Percentiles rank a stretch among this genome's conserved stretches.
phyloP scores from a whole-genome alignment of 2,797 vertebrate genomes.

The Enteromius argenteus region DNA sequence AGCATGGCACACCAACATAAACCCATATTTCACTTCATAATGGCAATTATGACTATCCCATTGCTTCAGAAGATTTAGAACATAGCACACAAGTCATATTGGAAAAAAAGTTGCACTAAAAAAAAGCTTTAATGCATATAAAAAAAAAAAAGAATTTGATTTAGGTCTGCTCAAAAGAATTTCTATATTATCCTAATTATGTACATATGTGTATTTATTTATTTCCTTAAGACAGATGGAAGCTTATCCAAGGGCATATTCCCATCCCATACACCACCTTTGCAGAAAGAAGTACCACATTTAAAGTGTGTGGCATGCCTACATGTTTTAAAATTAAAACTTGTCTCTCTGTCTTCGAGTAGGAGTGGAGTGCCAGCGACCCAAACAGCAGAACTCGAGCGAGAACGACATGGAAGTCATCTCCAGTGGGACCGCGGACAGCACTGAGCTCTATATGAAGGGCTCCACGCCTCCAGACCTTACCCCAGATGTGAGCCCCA shows the following conservation, averaged over 20 bases:
- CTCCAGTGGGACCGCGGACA: slow-evolving; percentile 91
- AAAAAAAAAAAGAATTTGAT: neutral
- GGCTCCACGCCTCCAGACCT: slow-evolving; percentile 90
- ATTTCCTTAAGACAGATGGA: slow-evolving; percentile 19
- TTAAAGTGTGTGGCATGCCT: slow-evolving; percentile 18
- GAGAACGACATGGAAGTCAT: slow-evolving; percentile 88
- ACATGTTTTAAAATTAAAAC: slow-evolving; percentile 33
- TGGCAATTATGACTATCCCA: neutral
- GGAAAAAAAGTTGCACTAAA: neutral
- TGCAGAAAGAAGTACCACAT: neutral
- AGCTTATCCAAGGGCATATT: neutral
- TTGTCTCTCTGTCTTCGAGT: slow-evolving; percentile 44
- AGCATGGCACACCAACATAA: neutral
- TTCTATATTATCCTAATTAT: neutral
- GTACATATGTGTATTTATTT: neutral
- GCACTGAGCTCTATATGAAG: slow-evolving; percentile 93
- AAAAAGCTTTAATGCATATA: neutral
- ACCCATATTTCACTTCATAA: neutral
- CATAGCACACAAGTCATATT: neutral
- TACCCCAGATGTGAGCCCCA: slow-evolving; percentile 86
- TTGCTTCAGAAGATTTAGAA: neutral
- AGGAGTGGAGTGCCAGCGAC: slow-evolving; percentile 95
- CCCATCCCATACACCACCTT: neutral
- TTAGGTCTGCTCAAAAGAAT: neutral
- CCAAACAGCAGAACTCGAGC: slow-evolving; percentile 90